These are phyloP conservation scores for Xiphophorus birchmanni DNA, from an alignment of 2,797 vertebrate genomes.

Conservation along the genomic window DNA sequence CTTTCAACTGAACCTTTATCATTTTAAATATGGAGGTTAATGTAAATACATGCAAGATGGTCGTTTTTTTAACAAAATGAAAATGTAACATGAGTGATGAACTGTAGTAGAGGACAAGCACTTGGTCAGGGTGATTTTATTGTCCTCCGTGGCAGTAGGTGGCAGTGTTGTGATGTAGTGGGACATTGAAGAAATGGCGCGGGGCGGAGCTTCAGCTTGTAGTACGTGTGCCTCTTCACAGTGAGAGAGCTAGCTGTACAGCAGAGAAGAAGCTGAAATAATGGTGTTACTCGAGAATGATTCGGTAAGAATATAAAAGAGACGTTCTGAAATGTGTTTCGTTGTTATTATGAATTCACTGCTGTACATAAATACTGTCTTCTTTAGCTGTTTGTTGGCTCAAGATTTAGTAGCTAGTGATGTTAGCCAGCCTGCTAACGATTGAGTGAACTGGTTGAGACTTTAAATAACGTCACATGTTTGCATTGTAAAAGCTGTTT, in stretches of 20 bases:
- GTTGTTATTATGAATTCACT: neutral
- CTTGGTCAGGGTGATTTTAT: neutral
- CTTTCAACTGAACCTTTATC: neutral
- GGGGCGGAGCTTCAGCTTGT: constrained; percentile 64
- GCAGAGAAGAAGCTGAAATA: constrained; percentile 6
- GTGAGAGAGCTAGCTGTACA: constrained; percentile 34
- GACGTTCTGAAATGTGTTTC: rapidly evolving
- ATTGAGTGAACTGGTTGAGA: constrained; percentile 6
- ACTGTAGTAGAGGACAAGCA: neutral
- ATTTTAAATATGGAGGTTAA: neutral
- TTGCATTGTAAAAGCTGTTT: neutral
- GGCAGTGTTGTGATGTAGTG: neutral
- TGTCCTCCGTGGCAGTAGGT: constrained; percentile 14
- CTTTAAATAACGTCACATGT: neutral
- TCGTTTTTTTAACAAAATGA: too few relatives aligned
- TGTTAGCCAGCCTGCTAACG: constrained; percentile 34
- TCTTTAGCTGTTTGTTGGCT: neutral
- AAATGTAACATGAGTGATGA: neutral
- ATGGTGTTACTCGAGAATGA: constrained; percentile 87
- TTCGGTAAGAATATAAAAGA: constrained; percentile 70
- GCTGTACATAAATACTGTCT: rapidly evolving
- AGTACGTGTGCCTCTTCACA: constrained; percentile 80
- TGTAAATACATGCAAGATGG: too few relatives aligned
- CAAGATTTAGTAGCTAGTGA: neutral
- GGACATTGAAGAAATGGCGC: neutral